These are phyloP conservation scores for Panzeria rudis DNA, from an alignment of 2,888 invertebrate species.

Conservation along the genomic window DNA sequence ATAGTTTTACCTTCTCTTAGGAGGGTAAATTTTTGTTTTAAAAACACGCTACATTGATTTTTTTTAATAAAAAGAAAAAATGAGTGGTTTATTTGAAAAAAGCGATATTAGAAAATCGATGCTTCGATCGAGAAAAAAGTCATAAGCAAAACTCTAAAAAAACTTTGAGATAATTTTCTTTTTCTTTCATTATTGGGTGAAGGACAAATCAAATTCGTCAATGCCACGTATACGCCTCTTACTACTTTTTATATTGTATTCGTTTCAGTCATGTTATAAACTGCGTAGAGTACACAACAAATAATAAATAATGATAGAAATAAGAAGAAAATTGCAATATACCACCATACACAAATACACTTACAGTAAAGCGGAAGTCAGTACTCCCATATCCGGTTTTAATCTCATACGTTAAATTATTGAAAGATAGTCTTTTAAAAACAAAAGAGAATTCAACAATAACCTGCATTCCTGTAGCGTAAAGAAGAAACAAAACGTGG, in stretches of 20 bases:
- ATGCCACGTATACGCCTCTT: not conserved
- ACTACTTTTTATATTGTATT: not conserved
- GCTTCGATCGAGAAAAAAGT: no score
- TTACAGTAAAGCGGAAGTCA: conserved; percentile 59
- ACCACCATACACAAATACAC: not conserved
- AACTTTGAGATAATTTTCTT: no score
- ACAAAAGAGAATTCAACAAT: conserved; percentile 25
- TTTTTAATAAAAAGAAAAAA: not conserved
- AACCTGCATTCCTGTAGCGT: not conserved
- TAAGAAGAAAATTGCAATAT: conserved; percentile 15
- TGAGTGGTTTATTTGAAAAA: no score
- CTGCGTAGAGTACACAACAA: conserved; percentile 28
- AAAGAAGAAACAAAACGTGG: not conserved
- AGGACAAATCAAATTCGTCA: not conserved
- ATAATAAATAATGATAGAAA: conserved; percentile 26
- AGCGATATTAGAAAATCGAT: no score
- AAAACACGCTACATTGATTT: no score
- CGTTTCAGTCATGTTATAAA: conserved; percentile 17
- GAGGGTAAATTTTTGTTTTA: no score
- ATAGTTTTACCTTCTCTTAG: no score
- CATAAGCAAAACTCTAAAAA: not conserved
- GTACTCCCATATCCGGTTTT: conserved; percentile 69
- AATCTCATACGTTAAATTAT: conserved; percentile 70
- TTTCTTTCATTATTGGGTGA: not conserved
- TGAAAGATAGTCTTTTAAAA: conserved; percentile 51